phyloP scores from a whole-genome alignment of 2,888 invertebrate genomes.

The Coremacera marginata region DNA sequence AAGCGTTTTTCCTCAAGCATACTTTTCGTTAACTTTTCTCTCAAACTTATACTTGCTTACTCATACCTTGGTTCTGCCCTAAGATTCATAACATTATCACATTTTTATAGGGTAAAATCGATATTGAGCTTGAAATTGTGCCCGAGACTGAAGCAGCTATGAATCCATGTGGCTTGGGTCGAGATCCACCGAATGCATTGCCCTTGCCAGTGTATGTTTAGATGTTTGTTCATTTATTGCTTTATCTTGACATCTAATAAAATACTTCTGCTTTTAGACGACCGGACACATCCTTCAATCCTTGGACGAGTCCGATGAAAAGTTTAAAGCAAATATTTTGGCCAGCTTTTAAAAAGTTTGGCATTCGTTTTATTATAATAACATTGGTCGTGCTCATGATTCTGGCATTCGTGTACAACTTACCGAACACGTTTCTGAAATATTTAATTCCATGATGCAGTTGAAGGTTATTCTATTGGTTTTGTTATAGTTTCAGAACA shows the following conservation, averaged over 20 bases:
- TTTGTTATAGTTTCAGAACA: no score
- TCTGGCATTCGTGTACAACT: not conserved
- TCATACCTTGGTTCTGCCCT: no score
- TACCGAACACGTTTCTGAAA: not conserved
- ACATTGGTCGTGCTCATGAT: not conserved
- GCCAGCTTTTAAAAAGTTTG: constrained; percentile 43
- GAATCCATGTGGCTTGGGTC: constrained; percentile 76
- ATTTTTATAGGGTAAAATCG: constrained; percentile 75
- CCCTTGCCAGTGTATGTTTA: constrained; percentile 74
- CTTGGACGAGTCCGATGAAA: constrained; percentile 73
- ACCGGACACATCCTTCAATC: constrained; percentile 75
- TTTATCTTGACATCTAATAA: not conserved
- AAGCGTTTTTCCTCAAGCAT: no score
- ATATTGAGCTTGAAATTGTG: constrained; percentile 76
- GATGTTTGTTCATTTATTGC: constrained; percentile 3
- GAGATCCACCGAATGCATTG: constrained; percentile 75
- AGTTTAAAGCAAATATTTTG: constrained; percentile 65
- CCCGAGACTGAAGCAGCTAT: constrained; percentile 73
- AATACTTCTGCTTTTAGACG: constrained; percentile 69
- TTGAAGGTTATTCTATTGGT: no score
- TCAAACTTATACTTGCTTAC: no score
- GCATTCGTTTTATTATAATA: not conserved
- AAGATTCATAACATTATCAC: not conserved
- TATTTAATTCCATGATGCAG: not conserved
- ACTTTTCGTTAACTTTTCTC: no score